phyloP scores from a whole-genome alignment of 2,888 invertebrate genomes.

The Lithosia quadra region DNA sequence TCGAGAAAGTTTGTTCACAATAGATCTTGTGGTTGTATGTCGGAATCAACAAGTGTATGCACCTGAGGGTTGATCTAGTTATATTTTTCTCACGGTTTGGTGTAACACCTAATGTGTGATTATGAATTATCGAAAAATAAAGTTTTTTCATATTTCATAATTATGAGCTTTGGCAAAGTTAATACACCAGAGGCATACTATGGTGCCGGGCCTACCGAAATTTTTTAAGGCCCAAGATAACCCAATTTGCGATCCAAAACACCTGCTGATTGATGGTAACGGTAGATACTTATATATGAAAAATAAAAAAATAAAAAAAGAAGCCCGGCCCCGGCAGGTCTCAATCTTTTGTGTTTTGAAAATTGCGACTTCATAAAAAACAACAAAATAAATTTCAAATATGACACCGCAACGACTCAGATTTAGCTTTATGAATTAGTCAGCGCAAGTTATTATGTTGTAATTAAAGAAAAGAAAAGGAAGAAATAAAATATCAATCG shows the following conservation, averaged over 20 bases:
- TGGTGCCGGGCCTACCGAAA: too few relatives aligned
- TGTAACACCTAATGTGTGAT: not conserved
- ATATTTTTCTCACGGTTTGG: constrained; percentile 13
- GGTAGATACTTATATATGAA: too few relatives aligned
- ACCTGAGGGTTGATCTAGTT: constrained; percentile 20
- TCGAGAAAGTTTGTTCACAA: constrained; percentile 36
- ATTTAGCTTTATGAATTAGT: not conserved
- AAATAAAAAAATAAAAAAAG: too few relatives aligned
- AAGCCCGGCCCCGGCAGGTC: too few relatives aligned
- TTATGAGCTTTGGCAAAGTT: too few relatives aligned
- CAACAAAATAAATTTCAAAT: too few relatives aligned
- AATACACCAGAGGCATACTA: too few relatives aligned
- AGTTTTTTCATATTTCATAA: too few relatives aligned
- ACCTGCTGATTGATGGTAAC: too few relatives aligned
- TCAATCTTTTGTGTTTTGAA: not conserved
- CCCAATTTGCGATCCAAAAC: too few relatives aligned
- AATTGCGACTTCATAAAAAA: not conserved
- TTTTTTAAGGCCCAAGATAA: too few relatives aligned
- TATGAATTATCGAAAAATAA: too few relatives aligned
- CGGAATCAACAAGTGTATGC: constrained; percentile 38
- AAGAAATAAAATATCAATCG: not conserved
- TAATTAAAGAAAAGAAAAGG: constrained; percentile 11
- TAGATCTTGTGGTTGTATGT: constrained; percentile 26
- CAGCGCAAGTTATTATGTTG: not conserved
- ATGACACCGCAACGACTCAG: not conserved